Base-by-base conservation (phyloP, 2,113 vertebrate genomes). In the Planiliza haematocheilus region DNA sequence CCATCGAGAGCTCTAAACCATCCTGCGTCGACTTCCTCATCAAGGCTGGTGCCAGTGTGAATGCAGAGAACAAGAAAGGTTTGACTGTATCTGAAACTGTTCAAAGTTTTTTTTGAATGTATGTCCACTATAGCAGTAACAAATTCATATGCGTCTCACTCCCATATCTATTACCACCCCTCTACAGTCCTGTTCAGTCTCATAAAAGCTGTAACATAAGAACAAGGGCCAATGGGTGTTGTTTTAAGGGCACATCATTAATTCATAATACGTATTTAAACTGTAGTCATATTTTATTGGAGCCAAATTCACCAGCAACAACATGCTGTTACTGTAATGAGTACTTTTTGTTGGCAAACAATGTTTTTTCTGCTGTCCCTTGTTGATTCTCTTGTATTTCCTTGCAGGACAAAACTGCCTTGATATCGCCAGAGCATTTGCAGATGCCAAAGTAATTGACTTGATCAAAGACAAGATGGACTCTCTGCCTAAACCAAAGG, bases 11-110 rank as follows among this genome's bases (percentile, higher is more conserved):
- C 83, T 92, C 92, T 69, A 92, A 92, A 10, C 64, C 93, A 16
- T 93, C 95, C 57, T 95, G 96, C 10, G 97, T 97, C 49, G 94
- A 95, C 63, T 94, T 94, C 68, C 91, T 99, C 81, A 93, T 99
- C 46, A 79, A 91, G n/a, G 87, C 86, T 0, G 97, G 97, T 1
- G 97, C 97, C 64, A 91, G 91, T 7, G 86, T 97, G 11, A 77
- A 90, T 2, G 62, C 89, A 20, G 83, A 85, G 88, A 96, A 96
- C 86, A 96, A 94, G 81, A 95, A 83, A 89, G 97, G 98, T 98
- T 10, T 3, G 75, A 50, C 4, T 46, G 3, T 8, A 16, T 13
- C 10, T 43, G 24, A 30, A 11, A 8, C 17, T 46, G 9, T 10
- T 13, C 9, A 36, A 30, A 30, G 24, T 30, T 30, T 30, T 30